These are phyloP conservation scores for Euclidia mi DNA, from an alignment of 2,888 invertebrate genomes.

Conservation along the genomic window DNA sequence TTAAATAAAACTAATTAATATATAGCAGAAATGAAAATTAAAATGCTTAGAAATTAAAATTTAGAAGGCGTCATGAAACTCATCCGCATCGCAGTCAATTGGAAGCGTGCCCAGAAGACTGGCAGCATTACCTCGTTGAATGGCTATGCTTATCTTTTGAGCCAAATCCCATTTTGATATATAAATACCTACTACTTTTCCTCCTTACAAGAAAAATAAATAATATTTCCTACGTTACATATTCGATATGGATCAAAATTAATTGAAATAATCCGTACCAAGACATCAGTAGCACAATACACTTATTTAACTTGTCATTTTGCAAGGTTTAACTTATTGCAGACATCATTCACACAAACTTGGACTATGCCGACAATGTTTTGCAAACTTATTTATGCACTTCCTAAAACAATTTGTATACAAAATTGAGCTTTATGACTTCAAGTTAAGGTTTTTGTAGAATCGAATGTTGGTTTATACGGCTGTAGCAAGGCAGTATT, in stretches of 20 bases:
- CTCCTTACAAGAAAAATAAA: no score
- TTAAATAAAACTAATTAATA: no score
- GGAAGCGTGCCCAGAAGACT: no score
- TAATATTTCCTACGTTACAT: constrained; percentile 36
- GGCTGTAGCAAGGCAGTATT: constrained; percentile 56
- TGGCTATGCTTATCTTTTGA: no score
- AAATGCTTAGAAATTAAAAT: no score
- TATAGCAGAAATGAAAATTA: no score
- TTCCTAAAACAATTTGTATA: constrained; percentile 15
- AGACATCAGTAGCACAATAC: constrained; percentile 71
- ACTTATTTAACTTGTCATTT: constrained; percentile 75
- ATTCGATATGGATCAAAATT: constrained; percentile 50
- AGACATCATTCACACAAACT: constrained; percentile 71
- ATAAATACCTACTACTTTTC: background rate
- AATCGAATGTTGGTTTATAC: constrained; percentile 1
- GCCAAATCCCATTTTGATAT: no score
- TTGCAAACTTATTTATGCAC: constrained; percentile 30
- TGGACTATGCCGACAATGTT: constrained; percentile 59
- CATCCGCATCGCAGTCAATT: no score
- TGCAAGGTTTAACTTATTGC: constrained; percentile 72
- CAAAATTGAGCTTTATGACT: constrained; percentile 34
- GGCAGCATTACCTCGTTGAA: no score
- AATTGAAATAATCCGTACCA: constrained; percentile 46
- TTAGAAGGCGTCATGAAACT: no score
- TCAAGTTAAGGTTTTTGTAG: constrained; percentile 15